Conservation (phyloP, 2,113 vertebrate genomes). For the Struthidea cinerea region DNA sequence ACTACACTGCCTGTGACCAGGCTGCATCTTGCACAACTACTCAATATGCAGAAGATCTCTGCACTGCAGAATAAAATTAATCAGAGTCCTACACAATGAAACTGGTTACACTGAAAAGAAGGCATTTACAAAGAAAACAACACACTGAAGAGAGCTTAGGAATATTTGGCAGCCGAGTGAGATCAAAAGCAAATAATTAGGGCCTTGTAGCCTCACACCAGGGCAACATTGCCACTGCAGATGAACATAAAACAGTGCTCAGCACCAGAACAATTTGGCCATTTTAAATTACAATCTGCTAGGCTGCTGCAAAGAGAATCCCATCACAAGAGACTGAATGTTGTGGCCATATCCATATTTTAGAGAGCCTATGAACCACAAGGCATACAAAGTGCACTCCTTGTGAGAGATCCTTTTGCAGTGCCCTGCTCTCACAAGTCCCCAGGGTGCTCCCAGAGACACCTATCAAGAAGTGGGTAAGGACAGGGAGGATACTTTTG, state of each 20-base stretch:
- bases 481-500: neutral
- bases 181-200: neutral
- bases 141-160: neutral
- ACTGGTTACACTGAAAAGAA: neutral
- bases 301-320: neutral
- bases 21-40: conserved; percentile 41
- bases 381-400: neutral
- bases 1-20: neutral
- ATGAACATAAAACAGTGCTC: neutral
- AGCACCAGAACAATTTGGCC: neutral
- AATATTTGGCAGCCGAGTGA: neutral
- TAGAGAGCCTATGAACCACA: neutral
- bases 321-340: neutral
- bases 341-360: neutral
- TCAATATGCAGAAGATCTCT: conserved; percentile 61
- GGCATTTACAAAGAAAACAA: neutral
- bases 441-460: neutral
- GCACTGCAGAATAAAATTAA: conserved; percentile 59
- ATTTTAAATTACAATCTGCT: neutral
- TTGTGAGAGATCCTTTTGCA: neutral
- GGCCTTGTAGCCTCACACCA: neutral
- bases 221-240: neutral
- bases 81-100: conserved; percentile 22
- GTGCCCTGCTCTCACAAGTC: neutral
- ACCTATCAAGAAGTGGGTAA: neutral